Base-by-base conservation (phyloP, 1,140 invertebrate species). In the Melipona quadrifasciata region DNA sequence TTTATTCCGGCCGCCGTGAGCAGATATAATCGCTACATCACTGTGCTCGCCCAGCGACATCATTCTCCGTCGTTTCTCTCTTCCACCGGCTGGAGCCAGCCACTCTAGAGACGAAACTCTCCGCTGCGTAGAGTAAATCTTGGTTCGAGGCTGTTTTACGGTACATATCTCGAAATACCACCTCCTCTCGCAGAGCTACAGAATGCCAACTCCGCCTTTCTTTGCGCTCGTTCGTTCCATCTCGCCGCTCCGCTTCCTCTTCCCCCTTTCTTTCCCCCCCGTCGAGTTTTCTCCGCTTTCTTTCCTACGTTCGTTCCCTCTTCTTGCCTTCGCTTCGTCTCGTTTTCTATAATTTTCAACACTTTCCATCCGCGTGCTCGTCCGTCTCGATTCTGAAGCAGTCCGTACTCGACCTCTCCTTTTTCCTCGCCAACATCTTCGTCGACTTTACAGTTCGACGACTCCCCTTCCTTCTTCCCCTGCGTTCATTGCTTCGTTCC, bases 11-110 rank as follows among this genome's bases (percentile, higher is more conserved):
- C 71, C 84, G 80, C 79, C 70, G 84, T 70, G 68, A 81, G 78
- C 71, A 85, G 84, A 85, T 85, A 85, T 85, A 85, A 85, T 85
- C 84, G 84, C 71, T 81, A 85, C 84, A 85, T 85, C 84, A 68
- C 58, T 73, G 83, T 74, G 77, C 70, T 84, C 70, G 83, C 78
- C 77, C 70, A 80, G 83, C 83, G 58, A 84, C 77, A 84, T 84
- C 70, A 80, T 80, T 84, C 83, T 72, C 76, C 68, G 19, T 16
- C 70, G 51, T 80, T 74, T 70, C 70, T 72, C 57, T 71, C 53
- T 71, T 84, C 82, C 70, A 57, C n/a, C 64, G 53, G 71, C 53
- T 55, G 79, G 55, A 74, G 72, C 58, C 55, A 39, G 3, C 34
- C 61, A 75, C 27, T 73, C 31, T 55, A 73, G 65, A 67, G 64